Conservation (phyloP, 2,888 invertebrate species). For the Bibio marci region DNA sequence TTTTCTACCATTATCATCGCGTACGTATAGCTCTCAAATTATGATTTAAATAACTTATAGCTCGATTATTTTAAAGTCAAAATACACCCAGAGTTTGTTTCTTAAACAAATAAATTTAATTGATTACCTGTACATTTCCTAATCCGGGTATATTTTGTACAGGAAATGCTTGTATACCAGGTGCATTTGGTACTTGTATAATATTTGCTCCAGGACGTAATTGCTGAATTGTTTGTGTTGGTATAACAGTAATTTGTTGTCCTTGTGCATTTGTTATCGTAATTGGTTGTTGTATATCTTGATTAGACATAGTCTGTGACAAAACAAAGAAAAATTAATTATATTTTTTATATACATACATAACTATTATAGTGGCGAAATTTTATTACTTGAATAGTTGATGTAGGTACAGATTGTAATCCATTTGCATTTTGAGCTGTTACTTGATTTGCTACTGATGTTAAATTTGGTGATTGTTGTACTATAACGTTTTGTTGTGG, state of each 20-base stretch:
- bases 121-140: slow-evolving; percentile 64
- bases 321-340: background rate
- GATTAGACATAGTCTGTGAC: slow-evolving; percentile 1
- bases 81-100: too few relatives aligned
- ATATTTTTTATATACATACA: too few relatives aligned
- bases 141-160: slow-evolving; percentile 53
- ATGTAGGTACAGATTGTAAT: slow-evolving; percentile 7
- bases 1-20: too few relatives aligned
- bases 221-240: slow-evolving; percentile 41
- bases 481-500: slow-evolving; percentile 14
- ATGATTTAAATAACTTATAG: too few relatives aligned
- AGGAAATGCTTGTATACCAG: slow-evolving; percentile 15
- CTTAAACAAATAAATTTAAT: too few relatives aligned
- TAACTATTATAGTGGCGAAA: too few relatives aligned
- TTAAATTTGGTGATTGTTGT: slow-evolving; percentile 14
- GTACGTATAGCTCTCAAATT: too few relatives aligned
- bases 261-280: slow-evolving; percentile 57
- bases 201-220: slow-evolving; percentile 19
- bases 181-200: slow-evolving; percentile 24
- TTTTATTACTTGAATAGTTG: slow-evolving; percentile 7
- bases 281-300: slow-evolving; percentile 35
- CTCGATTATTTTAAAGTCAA: too few relatives aligned
- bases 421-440: slow-evolving; percentile 9
- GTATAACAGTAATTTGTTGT: slow-evolving; percentile 73
- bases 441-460: slow-evolving; percentile 14